Percentiles rank a stretch among this genome's conserved stretches.
These are phyloP conservation scores for Numenius arquata DNA, from an alignment of 2,113 vertebrate species.

Conservation along the genomic window DNA sequence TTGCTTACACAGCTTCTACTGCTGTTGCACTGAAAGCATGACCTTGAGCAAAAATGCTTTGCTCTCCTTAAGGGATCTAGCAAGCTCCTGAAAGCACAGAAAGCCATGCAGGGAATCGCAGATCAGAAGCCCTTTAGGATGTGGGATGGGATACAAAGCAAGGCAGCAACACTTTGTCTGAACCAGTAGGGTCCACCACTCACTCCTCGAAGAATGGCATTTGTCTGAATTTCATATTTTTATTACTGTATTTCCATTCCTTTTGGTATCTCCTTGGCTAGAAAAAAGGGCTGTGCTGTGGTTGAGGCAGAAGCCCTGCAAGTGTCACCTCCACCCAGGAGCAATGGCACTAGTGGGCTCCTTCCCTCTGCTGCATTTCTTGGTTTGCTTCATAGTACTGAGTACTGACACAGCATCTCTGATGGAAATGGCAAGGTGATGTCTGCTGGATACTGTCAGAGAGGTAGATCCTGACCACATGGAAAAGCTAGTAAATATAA, in stretches of 20 bases:
- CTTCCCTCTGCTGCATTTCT: background rate
- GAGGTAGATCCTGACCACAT: background rate
- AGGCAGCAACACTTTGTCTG: background rate
- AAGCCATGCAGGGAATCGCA: background rate
- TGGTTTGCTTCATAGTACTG: background rate
- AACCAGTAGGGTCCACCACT: background rate
- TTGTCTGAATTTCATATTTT: background rate
- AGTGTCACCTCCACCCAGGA: background rate
- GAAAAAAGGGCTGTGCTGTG: background rate
- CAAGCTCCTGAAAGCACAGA: background rate
- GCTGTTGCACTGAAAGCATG: background rate
- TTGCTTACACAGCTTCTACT: background rate
- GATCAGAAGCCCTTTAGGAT: background rate
- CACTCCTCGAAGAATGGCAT: background rate
- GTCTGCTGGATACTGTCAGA: background rate
- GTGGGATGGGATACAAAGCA: background rate
- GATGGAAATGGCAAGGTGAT: background rate
- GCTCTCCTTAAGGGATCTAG: background rate
- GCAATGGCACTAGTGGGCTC: background rate
- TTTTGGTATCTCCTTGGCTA: background rate
- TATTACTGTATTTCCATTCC: background rate
- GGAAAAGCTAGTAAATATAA: background rate
- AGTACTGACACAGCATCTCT: background rate
- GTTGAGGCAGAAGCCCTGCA: background rate
- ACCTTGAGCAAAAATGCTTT: conserved; percentile 27